Evolutionary conservation across 2,888 invertebrate species (phyloP).

Genomic region (Dicyrtomina minuta): DNA sequence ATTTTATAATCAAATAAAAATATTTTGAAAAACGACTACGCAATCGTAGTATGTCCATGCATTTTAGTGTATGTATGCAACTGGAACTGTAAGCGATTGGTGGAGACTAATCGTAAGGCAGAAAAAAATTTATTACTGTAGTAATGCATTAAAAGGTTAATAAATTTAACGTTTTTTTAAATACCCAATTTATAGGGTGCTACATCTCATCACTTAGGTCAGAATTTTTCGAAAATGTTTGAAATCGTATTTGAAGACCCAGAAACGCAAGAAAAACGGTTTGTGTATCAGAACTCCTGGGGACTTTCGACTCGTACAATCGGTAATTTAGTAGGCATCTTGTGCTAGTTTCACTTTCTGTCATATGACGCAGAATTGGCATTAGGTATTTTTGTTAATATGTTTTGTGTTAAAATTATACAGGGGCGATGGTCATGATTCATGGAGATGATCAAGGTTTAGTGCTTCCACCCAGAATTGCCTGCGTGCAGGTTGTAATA

Average conservation of each 20-base stretch:
- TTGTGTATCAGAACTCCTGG: constrained; percentile 97
- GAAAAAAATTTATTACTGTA: too few species aligned
- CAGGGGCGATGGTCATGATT: constrained; percentile 66
- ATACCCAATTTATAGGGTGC: constrained; percentile 73
- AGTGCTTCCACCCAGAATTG: constrained; percentile 91
- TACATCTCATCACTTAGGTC: constrained; percentile 97
- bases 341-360: not conserved
- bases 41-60: not conserved
- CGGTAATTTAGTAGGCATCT: constrained; percentile 60
- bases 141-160: too few species aligned
- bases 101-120: too few species aligned
- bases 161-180: too few species aligned
- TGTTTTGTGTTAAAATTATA: not conserved
- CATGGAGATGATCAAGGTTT: constrained; percentile 97
- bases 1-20: constrained; percentile 14
- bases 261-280: constrained; percentile 72
- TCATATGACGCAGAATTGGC: not conserved
- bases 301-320: constrained; percentile 96
- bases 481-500: constrained; percentile 80
- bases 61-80: not conserved
- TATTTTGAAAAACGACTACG: too few species aligned
- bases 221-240: constrained; percentile 99
- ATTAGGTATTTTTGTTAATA: not conserved
- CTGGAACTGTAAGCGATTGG: too few species aligned
- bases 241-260: constrained; percentile 94